Evolutionary conservation across 2,888 invertebrate genomes (phyloP), one percentile per base, ranked within the genome.

Genomic region (Lasioglossum calceatum): DNA sequence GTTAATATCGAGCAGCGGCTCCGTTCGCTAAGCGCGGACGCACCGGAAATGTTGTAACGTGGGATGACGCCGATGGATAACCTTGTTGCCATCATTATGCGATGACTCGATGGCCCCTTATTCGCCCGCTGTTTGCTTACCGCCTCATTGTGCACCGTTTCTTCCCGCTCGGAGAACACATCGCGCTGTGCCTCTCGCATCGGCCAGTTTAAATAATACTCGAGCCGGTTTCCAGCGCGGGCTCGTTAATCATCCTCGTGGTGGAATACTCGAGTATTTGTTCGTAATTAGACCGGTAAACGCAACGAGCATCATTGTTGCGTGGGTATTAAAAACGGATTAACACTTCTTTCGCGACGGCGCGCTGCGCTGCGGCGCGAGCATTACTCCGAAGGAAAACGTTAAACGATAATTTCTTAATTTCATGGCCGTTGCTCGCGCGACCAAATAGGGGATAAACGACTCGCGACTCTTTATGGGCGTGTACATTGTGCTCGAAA

Each of bases 41-140:
- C 84, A 71, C 84, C 89, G 88, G 90, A 90, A 90, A 67, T 88
- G 90, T 85, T 79, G 87, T 90, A 88, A 90, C 85, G 64, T 71
- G 50, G 81, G 79, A 88, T 88, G 90, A 88, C 90, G 84, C 82
- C 82, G 85, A 85, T 81, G 84, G 75, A 80, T 83, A 87, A 87
- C 85, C 90, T 90, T 87, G 88, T 84, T 84, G 81, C 50, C 84
- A 74, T 85, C 79, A 86, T 90, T 90, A 87, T 77, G 73, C 78
- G 78, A 82, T 84, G 82, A 84, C 81, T 86, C 77, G 81, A 82
- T 81, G 82, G 79, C 70, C 75, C 75, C 72, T 44, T 14, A 50
- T 64, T 32, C 61, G 54, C 42, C 36, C 32, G 81, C 83, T 81
- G 79, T 83, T 89, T 85, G 76, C 82, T 82, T 82, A 77, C 76